Conservation (phyloP, 2,888 invertebrate genomes). For the Drosophila sordidapex region DNA sequence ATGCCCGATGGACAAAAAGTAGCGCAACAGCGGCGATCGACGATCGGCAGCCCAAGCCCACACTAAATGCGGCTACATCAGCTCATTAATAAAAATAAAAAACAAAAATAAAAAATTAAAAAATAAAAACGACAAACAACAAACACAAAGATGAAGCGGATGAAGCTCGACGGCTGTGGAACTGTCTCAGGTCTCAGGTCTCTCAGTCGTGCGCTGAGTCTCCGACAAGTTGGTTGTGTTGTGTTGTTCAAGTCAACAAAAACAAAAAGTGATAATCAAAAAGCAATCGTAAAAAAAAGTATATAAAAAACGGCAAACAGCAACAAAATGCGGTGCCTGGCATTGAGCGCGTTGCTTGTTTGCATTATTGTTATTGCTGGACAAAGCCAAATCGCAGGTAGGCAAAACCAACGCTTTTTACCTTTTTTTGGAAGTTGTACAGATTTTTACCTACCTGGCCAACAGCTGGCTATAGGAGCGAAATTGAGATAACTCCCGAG, state of each 20-base stretch:
- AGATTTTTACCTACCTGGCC: not conserved
- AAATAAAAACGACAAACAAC: slow-evolving; percentile 14
- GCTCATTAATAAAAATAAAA: slow-evolving; percentile 68
- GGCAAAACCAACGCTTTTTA: slow-evolving; percentile 10
- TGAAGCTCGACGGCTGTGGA: slow-evolving; percentile 26
- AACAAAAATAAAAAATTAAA: slow-evolving; percentile 15
- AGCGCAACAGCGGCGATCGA: slow-evolving; percentile 34
- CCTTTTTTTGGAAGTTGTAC: not conserved
- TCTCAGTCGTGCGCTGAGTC: slow-evolving; percentile 71
- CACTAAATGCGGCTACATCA: slow-evolving; percentile 42
- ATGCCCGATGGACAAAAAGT: slow-evolving; percentile 2
- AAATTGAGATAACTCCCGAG: slow-evolving; percentile 79
- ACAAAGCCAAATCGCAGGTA: slow-evolving; percentile 80
- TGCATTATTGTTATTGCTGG: slow-evolving; percentile 60
- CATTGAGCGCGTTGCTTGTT: slow-evolving; percentile 64
- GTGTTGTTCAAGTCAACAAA: slow-evolving; percentile 6
- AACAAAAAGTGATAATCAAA: slow-evolving; percentile 57
- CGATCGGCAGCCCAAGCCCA: slow-evolving; percentile 32
- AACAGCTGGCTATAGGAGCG: slow-evolving; percentile 74
- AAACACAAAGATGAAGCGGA: slow-evolving; percentile 30
- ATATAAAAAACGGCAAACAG: not conserved
- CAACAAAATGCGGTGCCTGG: slow-evolving; percentile 72
- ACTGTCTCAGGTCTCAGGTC: slow-evolving; percentile 24
- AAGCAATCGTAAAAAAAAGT: slow-evolving; percentile 16
- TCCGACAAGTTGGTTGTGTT: slow-evolving; percentile 64